Evolutionary conservation across 2,113 vertebrate species (phyloP).

Genomic region (Tetrax tetrax): DNA sequence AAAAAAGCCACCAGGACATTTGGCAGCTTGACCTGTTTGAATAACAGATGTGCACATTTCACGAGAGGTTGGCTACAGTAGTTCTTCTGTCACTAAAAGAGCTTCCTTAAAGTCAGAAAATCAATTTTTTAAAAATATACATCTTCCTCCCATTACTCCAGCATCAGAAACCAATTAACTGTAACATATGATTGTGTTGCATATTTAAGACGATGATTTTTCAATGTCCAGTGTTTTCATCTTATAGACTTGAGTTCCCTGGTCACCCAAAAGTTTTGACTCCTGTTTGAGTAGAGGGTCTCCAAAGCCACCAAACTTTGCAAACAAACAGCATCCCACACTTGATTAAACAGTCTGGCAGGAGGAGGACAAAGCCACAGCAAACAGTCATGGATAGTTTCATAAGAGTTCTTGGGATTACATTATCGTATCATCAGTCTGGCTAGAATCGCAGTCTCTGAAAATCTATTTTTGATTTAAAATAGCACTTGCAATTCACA

Average conservation of each 20-base stretch:
- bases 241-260: neutral
- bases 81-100: neutral
- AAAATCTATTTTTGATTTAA: conserved; percentile 59
- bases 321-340: conserved; percentile 1
- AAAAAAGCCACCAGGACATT: conserved; percentile 37
- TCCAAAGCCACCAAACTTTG: neutral
- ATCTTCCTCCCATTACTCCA: neutral
- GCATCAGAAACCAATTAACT: neutral
- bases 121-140: rapidly evolving
- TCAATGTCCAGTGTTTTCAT: neutral
- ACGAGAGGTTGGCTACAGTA: neutral
- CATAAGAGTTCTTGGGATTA: conserved; percentile 45
- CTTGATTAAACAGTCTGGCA: conserved; percentile 4
- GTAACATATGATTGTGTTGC: neutral
- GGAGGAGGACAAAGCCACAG: conserved; percentile 20
- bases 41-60: conserved; percentile 4
- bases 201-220: neutral
- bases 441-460: conserved; percentile 34
- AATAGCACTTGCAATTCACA: conserved; percentile 55
- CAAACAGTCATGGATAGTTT: conserved; percentile 15
- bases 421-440: conserved; percentile 47
- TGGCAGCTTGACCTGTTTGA: conserved; percentile 39
- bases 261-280: neutral
- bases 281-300: conserved; percentile 6
- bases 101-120: neutral